Evolutionary conservation across 2,797 vertebrate species (phyloP).

Genomic region (Phalanger gymnotis): DNA sequence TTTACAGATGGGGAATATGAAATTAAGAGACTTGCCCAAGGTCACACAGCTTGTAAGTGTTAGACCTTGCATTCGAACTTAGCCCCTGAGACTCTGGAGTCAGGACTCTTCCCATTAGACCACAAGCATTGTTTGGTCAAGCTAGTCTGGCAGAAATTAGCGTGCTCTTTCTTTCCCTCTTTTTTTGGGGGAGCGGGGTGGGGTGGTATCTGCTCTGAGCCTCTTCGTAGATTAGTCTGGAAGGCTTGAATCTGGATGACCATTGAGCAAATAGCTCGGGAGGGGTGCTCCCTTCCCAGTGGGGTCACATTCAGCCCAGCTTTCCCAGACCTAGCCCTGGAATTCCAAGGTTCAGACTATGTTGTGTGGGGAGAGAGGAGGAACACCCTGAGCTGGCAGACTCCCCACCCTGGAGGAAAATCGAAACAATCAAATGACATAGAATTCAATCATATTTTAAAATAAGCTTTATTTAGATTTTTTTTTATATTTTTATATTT

Average conservation of each 20-base stretch:
- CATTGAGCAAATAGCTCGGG: background rate
- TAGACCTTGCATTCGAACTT: background rate
- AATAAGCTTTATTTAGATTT: conserved; percentile 98
- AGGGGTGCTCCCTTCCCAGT: background rate
- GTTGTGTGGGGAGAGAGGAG: background rate
- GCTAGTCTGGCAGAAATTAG: background rate
- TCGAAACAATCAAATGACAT: conserved; percentile 77
- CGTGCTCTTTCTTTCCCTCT: background rate
- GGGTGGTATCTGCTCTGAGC: background rate
- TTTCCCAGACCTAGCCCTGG: background rate
- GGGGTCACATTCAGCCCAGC: background rate
- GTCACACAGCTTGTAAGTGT: background rate
- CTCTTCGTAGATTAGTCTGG: background rate
- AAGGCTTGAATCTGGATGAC: background rate
- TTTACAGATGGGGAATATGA: background rate
- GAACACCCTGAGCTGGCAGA: background rate
- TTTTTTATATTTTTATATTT: conserved; percentile 89
- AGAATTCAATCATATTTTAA: conserved; percentile 91
- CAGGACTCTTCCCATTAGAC: background rate
- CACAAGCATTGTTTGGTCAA: background rate
- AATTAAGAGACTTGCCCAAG: background rate
- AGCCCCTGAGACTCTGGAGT: background rate
- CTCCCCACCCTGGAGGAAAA: conserved; percentile 63
- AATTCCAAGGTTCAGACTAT: background rate
- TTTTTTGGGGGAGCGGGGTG: background rate